Percentiles rank a stretch among this genome's conserved stretches.
Conservation (phyloP, 2,888 invertebrate genomes). For the Sinelater perroti region DNA sequence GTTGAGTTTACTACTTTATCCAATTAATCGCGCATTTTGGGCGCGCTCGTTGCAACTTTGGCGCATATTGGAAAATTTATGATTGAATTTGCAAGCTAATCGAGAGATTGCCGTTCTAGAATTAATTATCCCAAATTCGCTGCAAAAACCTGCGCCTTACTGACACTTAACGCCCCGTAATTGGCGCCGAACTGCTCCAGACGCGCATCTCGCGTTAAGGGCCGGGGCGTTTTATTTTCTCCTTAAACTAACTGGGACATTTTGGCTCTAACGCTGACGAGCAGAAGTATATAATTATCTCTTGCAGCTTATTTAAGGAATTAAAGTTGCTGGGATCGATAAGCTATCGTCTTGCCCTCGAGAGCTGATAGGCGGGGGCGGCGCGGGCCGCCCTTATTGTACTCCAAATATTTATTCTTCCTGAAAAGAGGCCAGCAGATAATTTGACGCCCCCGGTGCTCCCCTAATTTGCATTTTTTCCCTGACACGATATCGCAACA, state of each 20-base stretch:
- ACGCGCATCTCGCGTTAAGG: conserved; percentile 19
- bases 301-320: conserved; percentile 36
- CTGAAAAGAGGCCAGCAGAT: conserved; percentile 16
- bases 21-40: conserved; percentile 38
- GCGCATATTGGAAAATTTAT: conserved; percentile 43
- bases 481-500: conserved; percentile 14
- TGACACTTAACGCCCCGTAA: conserved; percentile 11
- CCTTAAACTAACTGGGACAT: conserved; percentile 18
- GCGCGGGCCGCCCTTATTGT: conserved; percentile 29
- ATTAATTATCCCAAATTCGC: conserved; percentile 37
- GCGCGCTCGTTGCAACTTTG: conserved; percentile 33
- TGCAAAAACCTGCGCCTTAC: conserved; percentile 2
- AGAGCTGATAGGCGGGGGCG: conserved; percentile 30
- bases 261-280: conserved; percentile 25
- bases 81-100: conserved; percentile 41
- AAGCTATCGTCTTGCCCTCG: conserved; percentile 34
- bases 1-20: conserved; percentile 27
- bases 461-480: conserved; percentile 25
- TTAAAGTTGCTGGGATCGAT: conserved; percentile 36
- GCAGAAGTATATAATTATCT: conserved; percentile 32
- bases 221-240: conserved; percentile 21
- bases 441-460: conserved; percentile 13
- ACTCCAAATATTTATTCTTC: conserved; percentile 34
- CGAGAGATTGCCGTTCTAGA: conserved; percentile 31
- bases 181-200: conserved; percentile 11